These are phyloP conservation scores for Ditylenchus dipsaci DNA, from an alignment of 1,140 invertebrate genomes.

Conservation along the genomic window DNA sequence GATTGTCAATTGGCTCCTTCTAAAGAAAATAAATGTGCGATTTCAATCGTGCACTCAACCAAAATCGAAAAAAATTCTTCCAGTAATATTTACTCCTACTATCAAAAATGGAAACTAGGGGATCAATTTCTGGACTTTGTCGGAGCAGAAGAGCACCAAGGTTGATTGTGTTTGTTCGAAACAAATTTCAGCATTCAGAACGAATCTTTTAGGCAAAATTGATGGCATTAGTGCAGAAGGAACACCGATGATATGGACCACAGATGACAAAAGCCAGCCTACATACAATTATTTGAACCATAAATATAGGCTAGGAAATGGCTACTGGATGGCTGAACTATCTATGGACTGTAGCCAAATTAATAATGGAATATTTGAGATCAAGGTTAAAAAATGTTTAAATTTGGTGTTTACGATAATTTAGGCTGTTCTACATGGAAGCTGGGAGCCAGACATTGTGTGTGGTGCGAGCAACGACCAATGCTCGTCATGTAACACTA, in stretches of 20 bases:
- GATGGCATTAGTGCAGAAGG: conserved; percentile 56
- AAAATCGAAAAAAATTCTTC: conserved; percentile 18
- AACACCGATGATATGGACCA: conserved; percentile 61
- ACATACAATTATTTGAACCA: conserved; percentile 58
- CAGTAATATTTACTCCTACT: conserved; percentile 57
- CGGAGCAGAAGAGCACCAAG: conserved; percentile 12
- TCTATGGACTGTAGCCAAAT: conserved; percentile 62
- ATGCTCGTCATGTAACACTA: too few relatives aligned
- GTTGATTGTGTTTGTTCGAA: neutral
- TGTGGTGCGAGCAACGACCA: too few relatives aligned
- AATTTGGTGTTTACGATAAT: too few relatives aligned
- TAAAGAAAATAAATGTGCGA: conserved; percentile 52
- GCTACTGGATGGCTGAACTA: conserved; percentile 63
- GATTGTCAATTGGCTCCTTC: conserved; percentile 36
- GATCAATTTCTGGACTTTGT: conserved; percentile 60
- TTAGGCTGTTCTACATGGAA: too few relatives aligned
- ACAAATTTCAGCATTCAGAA: neutral
- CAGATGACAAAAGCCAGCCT: conserved; percentile 52
- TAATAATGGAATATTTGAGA: conserved; percentile 62
- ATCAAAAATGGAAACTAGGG: conserved; percentile 59
- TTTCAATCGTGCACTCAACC: conserved; percentile 60
- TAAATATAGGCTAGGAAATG: conserved; percentile 55
- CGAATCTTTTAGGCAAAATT: conserved; percentile 48
- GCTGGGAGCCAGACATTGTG: too few relatives aligned
- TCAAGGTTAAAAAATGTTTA: conserved; percentile 54